A percentile compares a stretch with the other conserved stretches of the same genome.
Evolutionary conservation across 2,888 invertebrate genomes (phyloP).

Genomic region (Lucinisca nassula): DNA sequence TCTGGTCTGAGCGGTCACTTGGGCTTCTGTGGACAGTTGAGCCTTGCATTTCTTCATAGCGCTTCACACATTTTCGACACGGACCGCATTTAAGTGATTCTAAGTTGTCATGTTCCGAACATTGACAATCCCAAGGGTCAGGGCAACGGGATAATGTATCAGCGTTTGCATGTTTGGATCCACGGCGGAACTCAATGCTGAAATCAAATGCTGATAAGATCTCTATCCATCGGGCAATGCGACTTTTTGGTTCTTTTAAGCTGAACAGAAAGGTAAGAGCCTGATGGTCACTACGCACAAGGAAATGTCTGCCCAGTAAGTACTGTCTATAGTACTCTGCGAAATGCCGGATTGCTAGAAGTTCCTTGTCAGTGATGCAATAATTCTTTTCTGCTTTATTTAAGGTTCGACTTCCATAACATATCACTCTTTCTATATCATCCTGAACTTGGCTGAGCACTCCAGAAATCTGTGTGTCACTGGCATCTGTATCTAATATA

Average conservation of each 20-base stretch:
- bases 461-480: conserved; percentile 65
- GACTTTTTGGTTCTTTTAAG: conserved; percentile 59
- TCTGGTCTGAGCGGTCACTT: too few relatives aligned
- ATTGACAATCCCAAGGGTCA: too few relatives aligned
- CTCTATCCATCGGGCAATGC: conserved; percentile 52
- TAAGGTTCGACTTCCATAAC: conserved; percentile 56
- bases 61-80: too few relatives aligned
- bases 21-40: too few relatives aligned
- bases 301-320: conserved; percentile 57
- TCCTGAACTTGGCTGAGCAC: conserved; percentile 63
- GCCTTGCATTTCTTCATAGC: too few relatives aligned
- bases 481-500: conserved; percentile 71
- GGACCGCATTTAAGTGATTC: too few relatives aligned
- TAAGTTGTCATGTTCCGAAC: too few relatives aligned
- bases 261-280: conserved; percentile 56
- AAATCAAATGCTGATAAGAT: conserved; percentile 56
- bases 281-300: conserved; percentile 64
- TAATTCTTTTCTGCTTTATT: conserved; percentile 54
- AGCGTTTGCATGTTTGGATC: conserved; percentile 45
- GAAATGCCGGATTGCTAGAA: conserved; percentile 66
- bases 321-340: conserved; percentile 69
- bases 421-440: conserved; percentile 66
- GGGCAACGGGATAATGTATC: too few relatives aligned
- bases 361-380: conserved; percentile 60
- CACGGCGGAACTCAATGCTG: conserved; percentile 46